These are phyloP conservation scores for Callionymus lyra DNA, from an alignment of 2,113 vertebrate genomes.

Conservation along the genomic window DNA sequence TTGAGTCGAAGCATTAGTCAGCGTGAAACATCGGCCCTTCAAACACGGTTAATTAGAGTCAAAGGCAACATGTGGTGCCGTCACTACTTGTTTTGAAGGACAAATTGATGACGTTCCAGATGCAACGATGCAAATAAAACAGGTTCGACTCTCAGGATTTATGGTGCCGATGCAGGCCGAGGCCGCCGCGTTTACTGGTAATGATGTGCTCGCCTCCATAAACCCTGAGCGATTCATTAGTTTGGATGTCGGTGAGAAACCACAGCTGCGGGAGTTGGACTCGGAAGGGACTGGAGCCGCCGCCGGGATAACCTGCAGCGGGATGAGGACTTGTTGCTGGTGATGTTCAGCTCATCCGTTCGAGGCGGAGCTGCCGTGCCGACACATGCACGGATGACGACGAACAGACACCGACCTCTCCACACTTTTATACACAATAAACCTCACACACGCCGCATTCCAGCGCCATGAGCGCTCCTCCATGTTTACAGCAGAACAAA, in stretches of 20 bases:
- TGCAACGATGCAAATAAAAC: too few species aligned
- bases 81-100: too few species aligned
- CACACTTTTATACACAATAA: slow-evolving; percentile 24
- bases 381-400: slow-evolving; percentile 18
- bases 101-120: too few species aligned
- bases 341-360: slow-evolving; percentile 4
- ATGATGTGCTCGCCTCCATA: slow-evolving; percentile 8
- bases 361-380: slow-evolving; percentile 11
- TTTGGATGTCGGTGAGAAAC: too few species aligned
- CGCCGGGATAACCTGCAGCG: too few species aligned
- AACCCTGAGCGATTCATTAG: slow-evolving; percentile 20
- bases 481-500: slow-evolving; percentile 55
- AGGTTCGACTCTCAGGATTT: slow-evolving; percentile 8
- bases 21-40: too few species aligned
- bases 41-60: too few species aligned
- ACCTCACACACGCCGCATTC: slow-evolving; percentile 27
- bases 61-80: too few species aligned
- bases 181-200: background rate
- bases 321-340: too few species aligned
- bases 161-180: background rate
- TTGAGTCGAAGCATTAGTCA: too few species aligned
- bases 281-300: slow-evolving; percentile 1
- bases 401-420: slow-evolving; percentile 32
- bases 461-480: slow-evolving; percentile 48
- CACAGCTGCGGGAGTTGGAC: slow-evolving; percentile 2